These are phyloP conservation scores for Fabriciana adippe DNA, from an alignment of 2,888 invertebrate species.

Conservation along the genomic window DNA sequence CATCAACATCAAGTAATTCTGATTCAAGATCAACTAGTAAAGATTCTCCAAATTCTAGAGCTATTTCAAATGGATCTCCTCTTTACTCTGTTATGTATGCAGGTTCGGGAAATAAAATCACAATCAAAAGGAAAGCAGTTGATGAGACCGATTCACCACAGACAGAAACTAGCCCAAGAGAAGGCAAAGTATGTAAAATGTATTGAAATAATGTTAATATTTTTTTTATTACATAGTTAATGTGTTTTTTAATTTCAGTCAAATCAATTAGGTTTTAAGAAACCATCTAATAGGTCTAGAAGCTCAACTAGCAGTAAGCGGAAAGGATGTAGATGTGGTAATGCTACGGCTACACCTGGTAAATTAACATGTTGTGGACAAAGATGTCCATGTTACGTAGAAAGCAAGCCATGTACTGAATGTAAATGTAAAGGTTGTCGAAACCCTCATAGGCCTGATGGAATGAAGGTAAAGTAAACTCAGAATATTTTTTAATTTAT, in stretches of 20 bases:
- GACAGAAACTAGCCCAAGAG: conserved; percentile 63
- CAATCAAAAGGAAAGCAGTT: conserved; percentile 89
- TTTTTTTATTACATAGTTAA: conserved; percentile 35
- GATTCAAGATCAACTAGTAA: conserved; percentile 61
- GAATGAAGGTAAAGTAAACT: conserved; percentile 84
- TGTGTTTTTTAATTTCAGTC: conserved; percentile 55
- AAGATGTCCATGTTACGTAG: conserved; percentile 96
- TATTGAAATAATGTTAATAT: not conserved
- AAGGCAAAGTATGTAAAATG: conserved; percentile 63
- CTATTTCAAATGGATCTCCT: conserved; percentile 70
- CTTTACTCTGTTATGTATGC: conserved; percentile 90
- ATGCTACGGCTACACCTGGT: conserved; percentile 93
- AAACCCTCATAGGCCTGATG: conserved; percentile 93
- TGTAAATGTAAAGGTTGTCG: conserved; percentile 96
- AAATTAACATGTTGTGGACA: conserved; percentile 96
- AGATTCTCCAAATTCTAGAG: conserved; percentile 68
- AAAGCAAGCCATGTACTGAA: conserved; percentile 92
- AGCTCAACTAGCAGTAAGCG: conserved; percentile 79
- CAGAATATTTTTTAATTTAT: too few relatives aligned
- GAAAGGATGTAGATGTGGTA: conserved; percentile 94
- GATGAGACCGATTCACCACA: conserved; percentile 79
- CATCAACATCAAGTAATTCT: conserved; percentile 60
- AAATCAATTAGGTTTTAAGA: conserved; percentile 72
- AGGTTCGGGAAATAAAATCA: conserved; percentile 91
- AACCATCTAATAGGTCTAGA: conserved; percentile 73